phyloP scores from a whole-genome alignment of 2,797 vertebrate species.

The Onychomys arenicola region DNA sequence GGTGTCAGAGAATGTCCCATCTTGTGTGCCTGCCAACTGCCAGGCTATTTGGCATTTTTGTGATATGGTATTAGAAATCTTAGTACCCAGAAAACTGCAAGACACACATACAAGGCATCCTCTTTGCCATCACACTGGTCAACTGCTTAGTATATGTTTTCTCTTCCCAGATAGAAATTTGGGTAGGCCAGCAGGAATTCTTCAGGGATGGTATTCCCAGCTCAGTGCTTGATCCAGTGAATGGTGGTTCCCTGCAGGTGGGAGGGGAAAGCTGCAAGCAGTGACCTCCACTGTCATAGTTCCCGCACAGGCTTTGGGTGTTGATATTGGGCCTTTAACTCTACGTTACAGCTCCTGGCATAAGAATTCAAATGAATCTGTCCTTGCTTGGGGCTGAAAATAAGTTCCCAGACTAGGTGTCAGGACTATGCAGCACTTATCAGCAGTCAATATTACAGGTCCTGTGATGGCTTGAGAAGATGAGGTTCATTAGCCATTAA shows the following conservation, averaged over 20 bases:
- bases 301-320: neutral
- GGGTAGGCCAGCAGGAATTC: neutral
- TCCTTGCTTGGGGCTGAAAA: neutral
- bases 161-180: neutral
- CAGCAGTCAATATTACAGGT: neutral
- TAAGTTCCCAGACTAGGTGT: neutral
- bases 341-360: neutral
- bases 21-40: neutral
- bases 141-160: neutral
- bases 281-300: too few relatives aligned
- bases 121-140: neutral
- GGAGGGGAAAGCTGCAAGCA: too few relatives aligned
- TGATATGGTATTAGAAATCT: neutral
- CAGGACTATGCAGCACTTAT: neutral
- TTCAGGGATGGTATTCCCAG: neutral
- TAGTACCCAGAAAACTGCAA: neutral
- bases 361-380: neutral
- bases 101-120: neutral
- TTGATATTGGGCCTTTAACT: neutral
- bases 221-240: neutral
- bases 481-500: too few relatives aligned
- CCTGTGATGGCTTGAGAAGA: neutral
- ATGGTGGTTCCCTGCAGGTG: neutral
- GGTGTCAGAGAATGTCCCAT: neutral
- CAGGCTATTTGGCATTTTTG: conserved; percentile 8